Evolutionary conservation across 2,888 invertebrate genomes (phyloP).

Genomic region (Watsonalla binaria): DNA sequence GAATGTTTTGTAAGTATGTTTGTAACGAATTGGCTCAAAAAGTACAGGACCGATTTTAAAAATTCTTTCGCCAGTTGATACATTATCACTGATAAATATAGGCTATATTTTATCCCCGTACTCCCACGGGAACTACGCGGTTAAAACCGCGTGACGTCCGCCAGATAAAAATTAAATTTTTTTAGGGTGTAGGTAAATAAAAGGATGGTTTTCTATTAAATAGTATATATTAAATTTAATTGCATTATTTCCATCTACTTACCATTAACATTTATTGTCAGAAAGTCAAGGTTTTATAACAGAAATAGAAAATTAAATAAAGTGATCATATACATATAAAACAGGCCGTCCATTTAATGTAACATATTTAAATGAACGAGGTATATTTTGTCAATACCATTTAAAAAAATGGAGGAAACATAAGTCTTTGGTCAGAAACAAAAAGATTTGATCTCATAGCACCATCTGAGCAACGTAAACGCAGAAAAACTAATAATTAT

Average conservation of each 20-base stretch:
- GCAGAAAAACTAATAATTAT: constrained; percentile 25
- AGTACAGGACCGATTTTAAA: too few relatives aligned
- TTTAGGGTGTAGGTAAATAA: constrained; percentile 39
- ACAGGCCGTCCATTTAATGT: background rate
- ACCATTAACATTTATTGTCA: constrained; percentile 54
- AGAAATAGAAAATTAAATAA: constrained; percentile 22
- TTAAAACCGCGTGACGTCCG: too few relatives aligned
- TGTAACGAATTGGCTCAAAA: too few relatives aligned
- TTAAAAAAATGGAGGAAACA: constrained; percentile 26
- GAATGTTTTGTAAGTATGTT: too few relatives aligned
- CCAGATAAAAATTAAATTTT: too few relatives aligned
- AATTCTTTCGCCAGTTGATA: too few relatives aligned
- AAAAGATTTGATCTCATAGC: constrained; percentile 66
- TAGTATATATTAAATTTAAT: constrained; percentile 76
- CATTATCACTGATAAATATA: too few relatives aligned
- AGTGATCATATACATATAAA: constrained; percentile 32
- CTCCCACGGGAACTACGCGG: too few relatives aligned
- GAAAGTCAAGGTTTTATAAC: constrained; percentile 48
- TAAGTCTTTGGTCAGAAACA: constrained; percentile 70
- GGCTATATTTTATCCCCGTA: too few relatives aligned
- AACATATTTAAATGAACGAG: background rate
- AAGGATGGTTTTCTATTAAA: constrained; percentile 54
- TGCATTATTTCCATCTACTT: constrained; percentile 49
- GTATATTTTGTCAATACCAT: constrained; percentile 11
- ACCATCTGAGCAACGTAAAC: constrained; percentile 60